Base-by-base conservation (phyloP, 2,797 vertebrate species). In the Salmo trutta region DNA sequence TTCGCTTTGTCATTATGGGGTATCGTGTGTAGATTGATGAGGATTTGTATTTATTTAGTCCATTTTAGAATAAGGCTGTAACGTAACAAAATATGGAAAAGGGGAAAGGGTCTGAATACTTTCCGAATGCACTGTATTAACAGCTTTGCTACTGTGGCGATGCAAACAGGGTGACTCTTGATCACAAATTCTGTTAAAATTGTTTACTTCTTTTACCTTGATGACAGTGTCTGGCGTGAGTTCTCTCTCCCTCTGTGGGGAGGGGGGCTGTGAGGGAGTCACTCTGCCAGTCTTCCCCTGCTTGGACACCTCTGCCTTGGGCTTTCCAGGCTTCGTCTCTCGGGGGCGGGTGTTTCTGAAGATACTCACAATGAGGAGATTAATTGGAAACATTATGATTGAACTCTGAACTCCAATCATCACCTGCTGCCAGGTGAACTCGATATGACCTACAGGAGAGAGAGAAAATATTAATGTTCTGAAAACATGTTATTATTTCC, bases 301-400 rank as follows among this genome's bases (percentile, higher is more conserved):
- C 71, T 93, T 95, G 6, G 83, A 82, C 0, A 73, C 14, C 56
- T 95, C 92, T 3, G 81, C 53, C 54, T 92, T 94, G 74, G 82
- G 81, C 86, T 87, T 90, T 12, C 76, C 47, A 51, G 78, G 76
- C 54, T 76, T 89, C 19, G 65, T 86, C 78, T 93, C 91, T 79
- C 81, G 85, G 65, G 95, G 91, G 1, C 89, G 90, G 71, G 89
- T 83, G 73, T 96, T 97, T 90, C 96, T 94, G 93, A 99, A 99
- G 93, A 99, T 97, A 83, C 96, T 97, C 83, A 99, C 96, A 2
- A 99, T 99, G 47, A 99, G 93, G 79, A 98, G 93, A 89, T 99
- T 99, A 93, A 99, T 95, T 84, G 98, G 97, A 85, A 99, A 98
- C 97, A 98, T 96, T 74, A 99, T 96, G 84, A 99, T 88, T 12